These are phyloP conservation scores for Aptenodytes forsteri DNA, from an alignment of 2,113 vertebrate genomes.

Conservation along the genomic window DNA sequence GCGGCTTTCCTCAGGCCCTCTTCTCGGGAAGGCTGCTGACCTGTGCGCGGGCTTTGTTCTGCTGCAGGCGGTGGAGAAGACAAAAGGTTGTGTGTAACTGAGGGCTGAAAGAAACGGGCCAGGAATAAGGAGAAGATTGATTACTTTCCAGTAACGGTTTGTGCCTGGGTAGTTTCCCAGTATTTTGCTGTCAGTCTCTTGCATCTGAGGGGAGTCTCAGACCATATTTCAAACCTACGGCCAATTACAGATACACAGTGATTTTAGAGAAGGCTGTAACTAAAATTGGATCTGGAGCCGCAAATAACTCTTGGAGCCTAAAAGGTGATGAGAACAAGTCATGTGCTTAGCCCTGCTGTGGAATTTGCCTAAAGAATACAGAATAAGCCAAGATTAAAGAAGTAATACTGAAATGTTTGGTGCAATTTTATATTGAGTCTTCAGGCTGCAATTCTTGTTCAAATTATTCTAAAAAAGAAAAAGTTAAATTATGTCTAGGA, in stretches of 20 bases:
- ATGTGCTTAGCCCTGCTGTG: neutral
- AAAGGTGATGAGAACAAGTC: neutral
- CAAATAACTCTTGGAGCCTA: neutral
- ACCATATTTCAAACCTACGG: neutral
- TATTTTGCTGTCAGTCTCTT: neutral
- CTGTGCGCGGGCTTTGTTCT: neutral
- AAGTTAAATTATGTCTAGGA: neutral
- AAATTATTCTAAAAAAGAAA: neutral
- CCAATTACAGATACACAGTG: accelerated
- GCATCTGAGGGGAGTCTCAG: neutral
- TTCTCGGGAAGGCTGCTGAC: neutral
- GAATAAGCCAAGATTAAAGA: neutral
- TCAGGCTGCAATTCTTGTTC: neutral
- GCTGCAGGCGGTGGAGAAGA: neutral
- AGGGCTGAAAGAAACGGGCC: neutral
- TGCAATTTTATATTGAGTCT: neutral
- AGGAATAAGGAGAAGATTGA: slow-evolving; percentile 29
- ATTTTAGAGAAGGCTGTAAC: neutral
- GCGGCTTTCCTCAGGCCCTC: neutral
- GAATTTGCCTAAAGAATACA: neutral
- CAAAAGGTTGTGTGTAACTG: slow-evolving; percentile 38
- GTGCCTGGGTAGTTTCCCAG: neutral
- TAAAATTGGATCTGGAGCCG: neutral
- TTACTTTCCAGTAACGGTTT: neutral
- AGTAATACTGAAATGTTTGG: neutral